Conservation (phyloP, 2,113 vertebrate species). For the Nematolebias whitei region DNA sequence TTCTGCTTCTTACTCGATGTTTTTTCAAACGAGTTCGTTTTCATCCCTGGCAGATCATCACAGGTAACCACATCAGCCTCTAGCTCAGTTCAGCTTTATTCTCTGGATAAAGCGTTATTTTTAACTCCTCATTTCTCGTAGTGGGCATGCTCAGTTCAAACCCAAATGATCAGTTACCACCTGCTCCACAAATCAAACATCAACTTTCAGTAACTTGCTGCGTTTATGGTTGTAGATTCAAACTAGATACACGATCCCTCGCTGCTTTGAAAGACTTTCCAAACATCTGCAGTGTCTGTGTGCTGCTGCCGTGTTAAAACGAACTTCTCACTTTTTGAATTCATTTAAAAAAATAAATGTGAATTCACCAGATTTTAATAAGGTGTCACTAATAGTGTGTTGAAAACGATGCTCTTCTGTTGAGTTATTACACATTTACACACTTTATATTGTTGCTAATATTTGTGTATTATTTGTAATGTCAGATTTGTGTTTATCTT, state of each 20-base stretch:
- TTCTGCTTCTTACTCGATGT: slow-evolving; percentile 87
- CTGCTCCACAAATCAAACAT: too few species aligned
- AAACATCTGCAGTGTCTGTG: too few species aligned
- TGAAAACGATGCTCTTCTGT: neutral
- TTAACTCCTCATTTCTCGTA: neutral
- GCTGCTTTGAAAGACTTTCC: too few species aligned
- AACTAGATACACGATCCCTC: too few species aligned
- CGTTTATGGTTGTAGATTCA: too few species aligned
- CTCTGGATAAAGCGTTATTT: neutral
- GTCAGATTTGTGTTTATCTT: neutral
- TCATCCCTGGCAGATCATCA: slow-evolving; percentile 82
- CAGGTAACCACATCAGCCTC: slow-evolving; percentile 78
- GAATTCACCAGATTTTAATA: neutral
- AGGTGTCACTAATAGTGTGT: too few species aligned
- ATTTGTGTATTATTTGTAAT: neutral
- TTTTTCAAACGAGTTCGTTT: slow-evolving; percentile 92
- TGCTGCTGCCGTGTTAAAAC: too few species aligned
- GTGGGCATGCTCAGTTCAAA: neutral
- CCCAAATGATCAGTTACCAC: too few species aligned
- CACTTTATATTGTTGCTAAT: neutral
- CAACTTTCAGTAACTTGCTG: too few species aligned
- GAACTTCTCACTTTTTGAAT: too few species aligned
- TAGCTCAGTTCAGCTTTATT: slow-evolving; percentile 6
- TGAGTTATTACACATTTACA: neutral
- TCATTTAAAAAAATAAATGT: neutral